Evolutionary conservation across 1,140 invertebrate species (phyloP).

Genomic region (Lordiphosa clarofinis): DNA sequence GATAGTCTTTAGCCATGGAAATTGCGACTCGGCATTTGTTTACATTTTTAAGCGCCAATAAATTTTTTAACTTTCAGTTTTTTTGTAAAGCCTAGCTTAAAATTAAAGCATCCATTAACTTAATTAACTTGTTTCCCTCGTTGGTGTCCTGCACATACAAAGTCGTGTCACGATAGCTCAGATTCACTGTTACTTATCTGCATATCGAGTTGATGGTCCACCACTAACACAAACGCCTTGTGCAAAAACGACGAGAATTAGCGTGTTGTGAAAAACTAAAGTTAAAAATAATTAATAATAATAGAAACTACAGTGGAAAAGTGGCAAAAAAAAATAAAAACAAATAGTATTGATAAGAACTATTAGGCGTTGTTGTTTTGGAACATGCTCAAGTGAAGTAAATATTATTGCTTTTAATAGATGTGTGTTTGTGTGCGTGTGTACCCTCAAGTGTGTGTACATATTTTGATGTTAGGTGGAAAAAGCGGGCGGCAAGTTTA

Average conservation of each 20-base stretch:
- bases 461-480: slow-evolving; percentile 75
- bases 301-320: slow-evolving; percentile 42
- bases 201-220: not conserved
- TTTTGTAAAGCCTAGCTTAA: no score
- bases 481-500: slow-evolving; percentile 76
- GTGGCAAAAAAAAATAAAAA: slow-evolving; percentile 16
- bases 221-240: slow-evolving; percentile 21
- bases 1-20: no score
- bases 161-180: no score
- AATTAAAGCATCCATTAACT: no score
- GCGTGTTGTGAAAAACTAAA: slow-evolving; percentile 4
- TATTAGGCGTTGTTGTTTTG: slow-evolving; percentile 61
- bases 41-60: no score
- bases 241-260: slow-evolving; percentile 9
- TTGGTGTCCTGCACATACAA: no score
- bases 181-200: no score
- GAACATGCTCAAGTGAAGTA: slow-evolving; percentile 51
- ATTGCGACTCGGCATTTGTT: no score
- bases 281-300: slow-evolving; percentile 36
- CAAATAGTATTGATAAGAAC: slow-evolving; percentile 48
- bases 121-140: no score
- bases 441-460: slow-evolving; percentile 65
- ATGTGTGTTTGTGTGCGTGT: slow-evolving; percentile 23
- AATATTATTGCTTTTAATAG: slow-evolving; percentile 15
- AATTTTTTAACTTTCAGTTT: no score